Conservation (phyloP, 2,888 invertebrate genomes). For the Coecobrya sp. region DNA sequence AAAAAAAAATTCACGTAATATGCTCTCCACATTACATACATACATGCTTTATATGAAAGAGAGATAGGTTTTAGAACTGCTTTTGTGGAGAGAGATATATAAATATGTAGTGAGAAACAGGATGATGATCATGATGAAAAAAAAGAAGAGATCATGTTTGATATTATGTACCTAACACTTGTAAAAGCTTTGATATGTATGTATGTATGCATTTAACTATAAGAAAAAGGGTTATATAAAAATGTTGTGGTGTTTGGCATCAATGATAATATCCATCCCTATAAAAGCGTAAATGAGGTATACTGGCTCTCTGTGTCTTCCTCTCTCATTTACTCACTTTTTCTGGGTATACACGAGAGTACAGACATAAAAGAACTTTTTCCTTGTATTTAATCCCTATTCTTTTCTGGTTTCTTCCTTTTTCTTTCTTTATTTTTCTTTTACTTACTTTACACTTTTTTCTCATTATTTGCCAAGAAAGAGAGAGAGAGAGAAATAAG, state of each 20-base stretch:
- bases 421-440: slow-evolving; percentile 13
- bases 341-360: slow-evolving; percentile 44
- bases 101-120: slow-evolving; percentile 15
- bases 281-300: slow-evolving; percentile 61
- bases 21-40: background rate
- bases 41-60: background rate
- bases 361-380: slow-evolving; percentile 48
- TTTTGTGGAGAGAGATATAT: background rate
- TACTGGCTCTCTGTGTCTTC: slow-evolving; percentile 40
- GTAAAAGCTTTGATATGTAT: background rate
- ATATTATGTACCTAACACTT: background rate
- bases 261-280: slow-evolving; percentile 43
- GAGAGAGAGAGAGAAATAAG: slow-evolving; percentile 38
- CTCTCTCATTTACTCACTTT: slow-evolving; percentile 30
- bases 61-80: background rate
- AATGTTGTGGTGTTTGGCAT: no score
- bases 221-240: background rate
- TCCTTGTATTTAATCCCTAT: slow-evolving; percentile 46
- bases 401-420: slow-evolving; percentile 65
- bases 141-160: background rate
- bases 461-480: slow-evolving; percentile 65
- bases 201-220: background rate
- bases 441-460: slow-evolving; percentile 41
- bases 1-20: slow-evolving; percentile 80
- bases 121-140: no score